A percentile compares a stretch with the other conserved stretches of the same genome.
phyloP scores from a whole-genome alignment of 2,113 vertebrate genomes.

The Aptenodytes patagonicus region DNA sequence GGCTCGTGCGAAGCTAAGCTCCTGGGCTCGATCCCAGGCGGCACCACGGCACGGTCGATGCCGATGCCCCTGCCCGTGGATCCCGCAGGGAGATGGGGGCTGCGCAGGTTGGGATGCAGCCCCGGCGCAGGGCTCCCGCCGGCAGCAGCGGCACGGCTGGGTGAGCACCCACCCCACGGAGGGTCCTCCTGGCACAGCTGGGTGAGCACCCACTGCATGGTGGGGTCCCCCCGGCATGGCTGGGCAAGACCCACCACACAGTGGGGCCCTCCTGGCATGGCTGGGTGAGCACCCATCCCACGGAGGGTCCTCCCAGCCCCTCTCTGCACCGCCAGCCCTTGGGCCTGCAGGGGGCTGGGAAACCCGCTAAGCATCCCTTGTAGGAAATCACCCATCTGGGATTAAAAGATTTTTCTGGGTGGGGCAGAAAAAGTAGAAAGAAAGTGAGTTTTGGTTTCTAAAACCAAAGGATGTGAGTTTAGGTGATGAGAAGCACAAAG shows the following conservation, averaged over 20 bases:
- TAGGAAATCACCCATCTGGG: background rate
- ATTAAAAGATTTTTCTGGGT: background rate
- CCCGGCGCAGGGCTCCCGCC: background rate
- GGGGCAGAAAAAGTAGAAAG: background rate
- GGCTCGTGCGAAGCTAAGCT: background rate
- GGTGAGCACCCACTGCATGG: background rate
- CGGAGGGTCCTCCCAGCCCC: background rate
- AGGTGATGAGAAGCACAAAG: background rate
- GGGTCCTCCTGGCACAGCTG: background rate
- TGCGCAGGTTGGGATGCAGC: background rate
- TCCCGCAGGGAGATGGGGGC: background rate
- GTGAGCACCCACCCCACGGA: background rate
- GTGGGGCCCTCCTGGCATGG: background rate
- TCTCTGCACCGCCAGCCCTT: background rate
- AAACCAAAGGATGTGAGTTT: background rate
- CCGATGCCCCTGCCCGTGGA: background rate
- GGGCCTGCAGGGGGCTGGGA: background rate
- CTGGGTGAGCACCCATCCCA: background rate
- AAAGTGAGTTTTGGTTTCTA: background rate
- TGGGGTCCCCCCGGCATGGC: background rate
- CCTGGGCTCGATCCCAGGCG: background rate
- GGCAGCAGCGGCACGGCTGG: background rate
- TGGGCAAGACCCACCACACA: background rate
- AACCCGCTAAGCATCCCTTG: background rate
- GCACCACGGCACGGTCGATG: fast-evolving